Conservation (phyloP, 2,888 invertebrate genomes). For the Acanthosoma haemorrhoidale region DNA sequence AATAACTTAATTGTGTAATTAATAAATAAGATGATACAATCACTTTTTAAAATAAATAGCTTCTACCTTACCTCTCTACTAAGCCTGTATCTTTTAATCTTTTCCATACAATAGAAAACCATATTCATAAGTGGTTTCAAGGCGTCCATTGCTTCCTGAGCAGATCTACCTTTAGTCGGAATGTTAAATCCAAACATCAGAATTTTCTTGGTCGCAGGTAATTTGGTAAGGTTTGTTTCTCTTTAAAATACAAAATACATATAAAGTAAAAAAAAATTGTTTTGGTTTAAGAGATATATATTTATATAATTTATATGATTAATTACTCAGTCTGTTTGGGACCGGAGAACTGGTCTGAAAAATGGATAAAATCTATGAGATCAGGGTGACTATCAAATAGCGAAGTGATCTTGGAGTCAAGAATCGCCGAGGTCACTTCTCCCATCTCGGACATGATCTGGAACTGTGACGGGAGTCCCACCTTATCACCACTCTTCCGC, state of each 20-base stretch:
- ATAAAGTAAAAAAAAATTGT: conserved; percentile 25
- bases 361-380: conserved; percentile 89
- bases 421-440: conserved; percentile 76
- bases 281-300: conserved; percentile 10
- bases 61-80: conserved; percentile 72
- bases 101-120: conserved; percentile 89
- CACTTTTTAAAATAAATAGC: not conserved
- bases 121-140: conserved; percentile 77
- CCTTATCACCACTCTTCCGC: conserved; percentile 73
- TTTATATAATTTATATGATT: not conserved
- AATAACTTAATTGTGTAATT: not conserved
- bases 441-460: conserved; percentile 82
- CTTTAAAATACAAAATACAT: conserved; percentile 46
- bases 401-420: conserved; percentile 74
- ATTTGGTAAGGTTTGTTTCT: conserved; percentile 60
- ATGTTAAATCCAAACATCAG: conserved; percentile 76
- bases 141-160: conserved; percentile 64
- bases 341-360: conserved; percentile 94
- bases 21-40: not conserved
- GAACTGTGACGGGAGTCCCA: conserved; percentile 66
- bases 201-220: conserved; percentile 74
- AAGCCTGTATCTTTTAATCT: conserved; percentile 76
- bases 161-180: conserved; percentile 57
- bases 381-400: conserved; percentile 75
- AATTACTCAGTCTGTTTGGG: conserved; percentile 76